A percentile compares a stretch with the other conserved stretches of the same genome.
These are phyloP conservation scores for Formica aserva DNA, from an alignment of 2,888 invertebrate genomes.

Conservation along the genomic window DNA sequence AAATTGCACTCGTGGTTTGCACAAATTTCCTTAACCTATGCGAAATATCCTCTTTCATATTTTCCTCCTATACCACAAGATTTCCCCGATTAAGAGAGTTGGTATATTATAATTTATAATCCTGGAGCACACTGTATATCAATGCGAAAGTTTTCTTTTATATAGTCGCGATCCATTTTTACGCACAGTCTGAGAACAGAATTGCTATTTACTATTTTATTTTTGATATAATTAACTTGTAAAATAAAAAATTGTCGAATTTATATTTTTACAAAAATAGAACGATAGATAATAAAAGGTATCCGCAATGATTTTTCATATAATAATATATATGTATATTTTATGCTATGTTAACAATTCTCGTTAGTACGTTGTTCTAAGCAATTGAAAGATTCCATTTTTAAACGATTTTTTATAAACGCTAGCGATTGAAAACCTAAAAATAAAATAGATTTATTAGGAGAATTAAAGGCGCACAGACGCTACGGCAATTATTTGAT, in stretches of 20 bases:
- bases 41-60: constrained; percentile 11
- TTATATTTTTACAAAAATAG: constrained; percentile 7
- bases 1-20: not conserved
- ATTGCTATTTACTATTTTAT: constrained; percentile 7
- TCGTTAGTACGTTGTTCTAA: not conserved
- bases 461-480: not conserved
- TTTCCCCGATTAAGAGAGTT: constrained; percentile 13
- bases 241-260: not conserved
- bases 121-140: not conserved
- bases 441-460: not conserved
- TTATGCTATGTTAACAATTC: not conserved
- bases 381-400: not conserved
- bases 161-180: not conserved
- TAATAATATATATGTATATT: not conserved
- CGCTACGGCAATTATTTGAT: not conserved
- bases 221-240: not conserved
- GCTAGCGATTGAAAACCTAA: not conserved
- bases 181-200: not conserved
- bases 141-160: not conserved
- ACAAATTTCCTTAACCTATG: constrained; percentile 15
- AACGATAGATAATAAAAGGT: not conserved
- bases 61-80: not conserved
- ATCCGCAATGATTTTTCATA: not conserved
- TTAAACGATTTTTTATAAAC: not conserved
- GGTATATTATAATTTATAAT: not conserved